Evolutionary conservation across 2,888 invertebrate genomes (phyloP), one percentile per base, ranked within the genome.

Genomic region (Pycnomerus fuliginosus): DNA sequence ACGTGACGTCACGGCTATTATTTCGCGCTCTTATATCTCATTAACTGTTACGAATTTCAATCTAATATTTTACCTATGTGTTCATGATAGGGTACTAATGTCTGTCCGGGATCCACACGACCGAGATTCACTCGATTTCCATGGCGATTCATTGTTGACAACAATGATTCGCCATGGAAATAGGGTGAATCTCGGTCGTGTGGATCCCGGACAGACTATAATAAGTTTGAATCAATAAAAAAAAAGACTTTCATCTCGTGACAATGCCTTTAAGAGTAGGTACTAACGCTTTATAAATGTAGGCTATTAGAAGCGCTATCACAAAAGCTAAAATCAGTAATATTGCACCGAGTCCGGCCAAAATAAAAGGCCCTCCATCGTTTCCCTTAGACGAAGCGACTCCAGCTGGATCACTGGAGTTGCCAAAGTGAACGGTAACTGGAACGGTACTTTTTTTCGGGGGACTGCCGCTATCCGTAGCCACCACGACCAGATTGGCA

Each of bases 391-490:
- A 48, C 33, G 57, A 49, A 13, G 50, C 53, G 27, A 69, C 61
- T 22, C 67, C 67, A 33, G 66, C 61, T 20, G 71, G 61, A 30
- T 70, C 70, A 24, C 67, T 69, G 1, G 75, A 52, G 43, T 65
- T 1, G 75, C 71, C 74, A 72, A 84, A 79, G 61, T 80, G 82
- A 28, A 85, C 81, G 10, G 80, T 77, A 44, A 86, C 79, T 1
- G 85, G 85, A 28, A 84, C 84, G 0, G 80, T 82, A 3, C 83
- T 79, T 73, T 83, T 86, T 66, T 87, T 71, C 0, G 91, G 87
- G n/a, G 93, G 93, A 12, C 79, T 76, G 10, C 93, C 94, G 8
- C 85, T 85, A 71, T 93, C 94, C 0, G 82, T 83, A 13, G 92
- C 94, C 30, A 89, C 84, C 23, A 89, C 91, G 28, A 89, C 82